Conservation (phyloP, 1,140 invertebrate genomes). For the Galendromus occidentalis region DNA sequence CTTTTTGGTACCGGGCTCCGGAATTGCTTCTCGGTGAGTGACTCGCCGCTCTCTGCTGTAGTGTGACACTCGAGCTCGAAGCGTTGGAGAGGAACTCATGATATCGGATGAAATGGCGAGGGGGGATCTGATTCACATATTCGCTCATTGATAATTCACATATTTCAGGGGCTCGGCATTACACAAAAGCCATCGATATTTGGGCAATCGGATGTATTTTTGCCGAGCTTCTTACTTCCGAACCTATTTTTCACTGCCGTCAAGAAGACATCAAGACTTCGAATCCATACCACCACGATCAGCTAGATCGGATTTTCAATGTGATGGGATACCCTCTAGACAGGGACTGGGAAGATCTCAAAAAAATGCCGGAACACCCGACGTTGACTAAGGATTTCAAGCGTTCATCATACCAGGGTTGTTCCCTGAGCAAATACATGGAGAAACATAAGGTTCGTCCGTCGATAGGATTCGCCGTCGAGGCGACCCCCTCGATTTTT, state of each 20-base stretch:
- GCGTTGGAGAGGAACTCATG: no score
- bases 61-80: no score
- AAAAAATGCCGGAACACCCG: conserved; percentile 97
- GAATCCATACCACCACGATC: conserved; percentile 99
- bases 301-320: conserved; percentile 96
- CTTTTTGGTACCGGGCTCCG: conserved; percentile 98
- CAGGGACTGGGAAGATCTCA: conserved; percentile 99
- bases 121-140: neutral
- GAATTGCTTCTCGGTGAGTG: conserved; percentile 52
- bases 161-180: conserved; percentile 65
- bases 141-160: neutral
- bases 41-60: conserved; percentile 36
- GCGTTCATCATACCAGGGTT: conserved; percentile 81
- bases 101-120: conserved; percentile 28
- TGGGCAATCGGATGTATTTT: conserved; percentile 99
- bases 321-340: conserved; percentile 98
- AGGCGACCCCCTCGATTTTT: no score
- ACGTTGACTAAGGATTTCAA: conserved; percentile 95
- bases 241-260: conserved; percentile 97
- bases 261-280: conserved; percentile 99
- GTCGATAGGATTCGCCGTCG: no score
- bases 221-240: conserved; percentile 83
- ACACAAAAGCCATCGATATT: conserved; percentile 98
- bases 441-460: conserved; percentile 60
- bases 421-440: conserved; percentile 94